Evolutionary conservation across 2,797 vertebrate species (phyloP).

Genomic region (Nyctalus aviator): DNA sequence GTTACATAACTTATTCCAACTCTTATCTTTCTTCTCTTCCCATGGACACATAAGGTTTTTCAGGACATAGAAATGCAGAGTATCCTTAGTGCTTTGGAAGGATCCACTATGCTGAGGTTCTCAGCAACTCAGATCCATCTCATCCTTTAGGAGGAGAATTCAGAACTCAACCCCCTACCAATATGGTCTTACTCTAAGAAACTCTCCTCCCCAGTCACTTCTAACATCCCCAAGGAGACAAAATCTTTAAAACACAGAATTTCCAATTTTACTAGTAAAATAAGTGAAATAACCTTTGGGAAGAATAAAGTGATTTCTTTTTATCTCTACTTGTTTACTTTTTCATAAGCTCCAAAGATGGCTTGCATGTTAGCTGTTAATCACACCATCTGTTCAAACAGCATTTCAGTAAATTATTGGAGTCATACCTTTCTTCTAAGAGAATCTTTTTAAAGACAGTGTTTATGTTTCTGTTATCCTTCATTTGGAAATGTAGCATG

Average conservation of each 20-base stretch:
- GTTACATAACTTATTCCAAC: neutral
- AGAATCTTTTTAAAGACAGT: constrained; percentile 87
- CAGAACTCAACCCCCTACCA: neutral
- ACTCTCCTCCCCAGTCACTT: neutral
- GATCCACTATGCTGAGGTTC: neutral
- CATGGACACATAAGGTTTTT: neutral
- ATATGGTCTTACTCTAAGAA: neutral
- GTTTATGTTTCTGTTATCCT: constrained; percentile 89
- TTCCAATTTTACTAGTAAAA: constrained; percentile 83
- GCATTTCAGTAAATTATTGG: constrained; percentile 85
- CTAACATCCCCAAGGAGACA: constrained; percentile 33
- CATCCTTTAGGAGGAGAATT: neutral
- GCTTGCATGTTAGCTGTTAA: constrained; percentile 89
- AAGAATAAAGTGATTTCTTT: constrained; percentile 85
- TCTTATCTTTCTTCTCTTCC: neutral
- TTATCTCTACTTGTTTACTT: constrained; percentile 87
- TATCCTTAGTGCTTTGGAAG: neutral
- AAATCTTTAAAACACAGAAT: constrained; percentile 75
- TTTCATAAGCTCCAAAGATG: constrained; percentile 88
- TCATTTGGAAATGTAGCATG: constrained; percentile 87
- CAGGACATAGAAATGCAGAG: neutral
- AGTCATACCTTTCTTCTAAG: constrained; percentile 87
- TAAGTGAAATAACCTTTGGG: constrained; percentile 87
- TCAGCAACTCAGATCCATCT: neutral
- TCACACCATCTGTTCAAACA: constrained; percentile 89